Base-by-base conservation (phyloP, 2,797 vertebrate genomes). In the Pempheris klunzingeri region DNA sequence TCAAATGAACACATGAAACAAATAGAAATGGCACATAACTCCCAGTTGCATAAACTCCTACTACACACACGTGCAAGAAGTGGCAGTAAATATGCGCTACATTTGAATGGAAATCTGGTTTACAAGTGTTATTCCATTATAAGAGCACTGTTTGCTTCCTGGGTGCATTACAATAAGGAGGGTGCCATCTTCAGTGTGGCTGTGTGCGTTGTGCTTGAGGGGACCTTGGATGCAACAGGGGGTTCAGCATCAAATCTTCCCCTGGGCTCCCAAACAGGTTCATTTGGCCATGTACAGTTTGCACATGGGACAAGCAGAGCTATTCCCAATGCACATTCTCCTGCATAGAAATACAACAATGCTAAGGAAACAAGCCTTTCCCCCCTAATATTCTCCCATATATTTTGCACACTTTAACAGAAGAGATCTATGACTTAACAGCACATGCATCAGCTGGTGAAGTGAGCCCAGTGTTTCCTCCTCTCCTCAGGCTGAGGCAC, bases 401-500 rank as follows among this genome's bases (percentile, higher is more conserved):
- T 6, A 36, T 49, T 36, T 24, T 4, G 17, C 32, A 15, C 13
- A 39, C 43, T 22, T n/a, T 9, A 6, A 6, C 13, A 20, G 5
- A 14, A 2, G 6, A 18, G 3, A 10, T 18, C 10, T 13, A 28
- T 28, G 4, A 52, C 18, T 26, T 10, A 3, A 32, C n/a, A n/a
- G n/a, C n/a, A n/a, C n/a, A n/a, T n/a, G n/a, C n/a, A n/a, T n/a
- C n/a, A n/a, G n/a, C n/a, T n/a, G n/a, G n/a, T n/a, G n/a, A n/a
- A n/a, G n/a, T n/a, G 8, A 32, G 15, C 3, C 26, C 36, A 60
- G 26, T 26, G 2, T 54, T 12, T 36, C 20, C 15, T 44, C 44
- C 74, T 62, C 46, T 6, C n/a, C n/a, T n/a, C n/a, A 39, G 68
- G 75, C 47, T 7, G 26, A 54, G 59, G 13, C 28, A 47, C 57